Evolutionary conservation across 2,113 vertebrate species (phyloP), one percentile per base, ranked within the genome.

Genomic region (Poeciliopsis prolifica): DNA sequence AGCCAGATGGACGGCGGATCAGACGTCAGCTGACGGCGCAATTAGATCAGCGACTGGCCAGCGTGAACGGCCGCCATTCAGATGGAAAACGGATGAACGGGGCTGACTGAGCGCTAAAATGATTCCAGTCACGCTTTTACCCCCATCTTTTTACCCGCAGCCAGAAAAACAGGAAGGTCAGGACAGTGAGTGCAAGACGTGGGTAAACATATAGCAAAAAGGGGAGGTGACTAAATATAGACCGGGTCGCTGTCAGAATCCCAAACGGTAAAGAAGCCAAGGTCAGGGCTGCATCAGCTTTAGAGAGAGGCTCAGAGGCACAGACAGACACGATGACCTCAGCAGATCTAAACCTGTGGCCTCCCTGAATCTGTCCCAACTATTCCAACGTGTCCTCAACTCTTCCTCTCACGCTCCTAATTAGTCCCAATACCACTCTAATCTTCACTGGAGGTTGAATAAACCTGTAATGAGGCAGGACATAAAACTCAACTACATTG

Each of bases 41-140:
- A 77, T 78, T 75, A 69, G 78, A 82, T 78, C 69, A 33, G 67
- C 5, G 82, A 70, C 12, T 40, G 28, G 1, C n/a, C 3, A 14
- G 68, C 51, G 30, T 83, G 68, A 89, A 86, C 78, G 80, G 37
- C 12, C 1, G 7, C 62, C 81, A 86, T 89, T 85, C 79, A 87
- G 62, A 67, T 65, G 68, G 60, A 80, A 73, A 80, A 73, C 0
- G 37, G 77, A 26, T 62, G 72, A 86, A 72, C 7, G 77, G 28
- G 37, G 77, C 77, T 82, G 87, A 73, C 26, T 1, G 71, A 51
- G 64, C 17, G 66, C 48, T 10, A 64, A 71, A 60, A 30, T 80
- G 37, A 85, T 85, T 85, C 3, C 29, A 91, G 86, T 88, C 86
- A 84, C 75, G 81, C 2, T 68, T 68, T 65, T 37, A 37, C 35